Evolutionary conservation across 1,140 invertebrate species (phyloP), one percentile per base, ranked within the genome.

Genomic region (Drosophila sechellia): DNA sequence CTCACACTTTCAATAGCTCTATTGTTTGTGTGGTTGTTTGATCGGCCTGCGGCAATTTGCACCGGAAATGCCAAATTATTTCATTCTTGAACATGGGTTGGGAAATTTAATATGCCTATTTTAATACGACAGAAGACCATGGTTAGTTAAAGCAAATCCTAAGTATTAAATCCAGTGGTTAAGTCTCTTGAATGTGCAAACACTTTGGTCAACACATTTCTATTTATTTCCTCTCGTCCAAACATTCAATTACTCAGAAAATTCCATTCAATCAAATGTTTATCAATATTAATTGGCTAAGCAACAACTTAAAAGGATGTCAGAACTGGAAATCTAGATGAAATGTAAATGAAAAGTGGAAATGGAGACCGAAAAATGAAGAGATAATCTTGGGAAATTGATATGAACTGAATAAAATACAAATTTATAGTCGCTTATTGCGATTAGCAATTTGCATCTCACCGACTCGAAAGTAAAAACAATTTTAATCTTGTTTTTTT

Each of bases 241-340:
- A 40, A 22, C 40, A 37, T 50, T 56, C 15, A 71, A 58, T 72
- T 59, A 42, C 39, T n/a, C 11, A 10, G 15, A 1, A 70, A 50
- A 59, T 71, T 39, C 2, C 0, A 40, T 71, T 39, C 2, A 71
- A 53, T 20, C 5, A 8, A 15, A 56, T 34, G 4, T 25, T 22
- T 39, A 27, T 46, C 61, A 68, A 68, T 72, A 69, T 79, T 64
- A 85, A 79, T 84, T 79, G 58, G 39, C 13, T 53, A 60, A 48
- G n/a, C n/a, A 37, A 40, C 40, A 37, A 56, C n/a, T 25, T 10
- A 48, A 70, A 63, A 53, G 35, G 50, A 27, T 68, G 42, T 49
- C 76, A 61, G 15, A 79, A 52, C 8, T 53, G 4, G 5, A 42
- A n/a, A 35, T 31, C 3, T 17, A 49, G 48, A 60, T 49, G 17